Evolutionary conservation across 2,888 invertebrate species (phyloP), one percentile per base, ranked within the genome.

Genomic region (Agrochola lota): DNA sequence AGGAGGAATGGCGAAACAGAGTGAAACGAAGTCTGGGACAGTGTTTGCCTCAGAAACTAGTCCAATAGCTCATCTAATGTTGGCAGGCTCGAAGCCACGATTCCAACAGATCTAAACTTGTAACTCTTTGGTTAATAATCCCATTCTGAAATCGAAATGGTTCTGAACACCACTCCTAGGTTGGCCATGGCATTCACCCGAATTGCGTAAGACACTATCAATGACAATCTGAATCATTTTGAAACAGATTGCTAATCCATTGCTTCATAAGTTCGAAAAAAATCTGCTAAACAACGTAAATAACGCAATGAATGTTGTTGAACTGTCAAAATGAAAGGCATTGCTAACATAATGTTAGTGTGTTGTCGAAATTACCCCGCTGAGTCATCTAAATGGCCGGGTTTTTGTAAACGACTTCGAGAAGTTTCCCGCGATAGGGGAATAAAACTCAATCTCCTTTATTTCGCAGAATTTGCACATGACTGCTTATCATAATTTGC

Each of bases 401-500:
- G 52, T 66, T 79, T 75, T 26, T 66, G 5, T 15, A 52, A 4
- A 64, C 17, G 55, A 1, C 17, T 20, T 9, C 9, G 1, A 71
- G 40, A 49, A 57, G 8, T 35, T 62, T 57, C 43, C 49, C 74
- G n/a, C 11, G 9, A 35, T 62, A 43, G 11, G 62, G 43, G n/a
- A 55, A 71, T 68, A 35, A 76, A 76, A 43, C 46, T 43, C 30
- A 59, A 57, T 46, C 66, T 59, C 15, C 15, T 52, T 59, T 30
- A 59, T 40, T 81, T 73, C 62, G 17, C 43, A 67, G 83, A 74
- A 62, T 71, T 60, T 17, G 11, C 68, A 70, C 12, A 59, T 20
- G 8, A 52, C 30, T 43, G 64, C 60, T 85, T 85, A 82, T 82
- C 73, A 62, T 23, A n/a, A 26, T 60, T n/a, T 67, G 57, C 55